Conservation (phyloP, 2,113 vertebrate genomes). For the Colistium nudipinnis region DNA sequence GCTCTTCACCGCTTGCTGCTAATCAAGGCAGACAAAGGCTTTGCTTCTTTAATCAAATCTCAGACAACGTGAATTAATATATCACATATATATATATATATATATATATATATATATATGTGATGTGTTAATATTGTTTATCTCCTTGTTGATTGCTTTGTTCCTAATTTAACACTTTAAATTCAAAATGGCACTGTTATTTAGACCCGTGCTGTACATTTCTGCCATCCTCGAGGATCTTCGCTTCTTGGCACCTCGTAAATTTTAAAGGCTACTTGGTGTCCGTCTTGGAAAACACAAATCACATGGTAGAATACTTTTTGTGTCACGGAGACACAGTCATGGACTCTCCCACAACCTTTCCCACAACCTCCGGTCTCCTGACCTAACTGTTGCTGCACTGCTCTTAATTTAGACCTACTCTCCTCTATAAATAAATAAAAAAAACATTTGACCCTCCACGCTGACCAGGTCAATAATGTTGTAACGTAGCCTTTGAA, state of each 20-base stretch:
- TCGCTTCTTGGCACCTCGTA: no score
- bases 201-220: no score
- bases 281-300: not conserved
- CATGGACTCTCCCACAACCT: not conserved
- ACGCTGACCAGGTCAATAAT: slow-evolving; percentile 50
- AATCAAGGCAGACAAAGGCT: no score
- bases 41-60: no score
- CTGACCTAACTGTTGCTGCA: slow-evolving; percentile 37
- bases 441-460: slow-evolving; percentile 40
- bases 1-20: no score
- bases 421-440: slow-evolving; percentile 50
- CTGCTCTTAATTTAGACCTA: slow-evolving; percentile 53
- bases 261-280: not conserved
- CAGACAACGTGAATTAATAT: not conserved
- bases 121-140: not conserved
- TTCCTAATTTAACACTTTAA: not conserved
- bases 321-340: slow-evolving; percentile 4
- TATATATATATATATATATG: no score
- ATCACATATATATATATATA: no score
- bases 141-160: not conserved
- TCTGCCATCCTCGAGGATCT: not conserved
- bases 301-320: slow-evolving; percentile 22
- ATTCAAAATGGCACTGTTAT: no score
- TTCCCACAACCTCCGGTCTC: slow-evolving; percentile 49
- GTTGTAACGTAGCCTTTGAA: slow-evolving; percentile 27